Conservation (phyloP, 1,140 invertebrate genomes). For the Camponotus vicinus region DNA sequence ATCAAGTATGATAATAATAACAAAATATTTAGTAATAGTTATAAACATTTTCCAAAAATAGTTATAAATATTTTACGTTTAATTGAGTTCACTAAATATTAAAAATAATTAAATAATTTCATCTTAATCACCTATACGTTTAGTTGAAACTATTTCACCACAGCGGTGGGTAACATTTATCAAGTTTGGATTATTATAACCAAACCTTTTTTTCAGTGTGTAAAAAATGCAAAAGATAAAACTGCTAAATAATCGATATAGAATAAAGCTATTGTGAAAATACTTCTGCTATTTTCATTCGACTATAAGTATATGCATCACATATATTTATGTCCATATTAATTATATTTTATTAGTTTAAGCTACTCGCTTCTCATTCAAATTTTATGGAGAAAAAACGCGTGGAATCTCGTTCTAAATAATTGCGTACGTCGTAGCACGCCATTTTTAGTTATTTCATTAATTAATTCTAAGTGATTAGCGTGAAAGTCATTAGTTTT, state of each 20-base stretch:
- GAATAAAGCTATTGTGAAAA: slow-evolving; percentile 30
- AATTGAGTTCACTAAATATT: no score
- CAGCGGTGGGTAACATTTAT: no score
- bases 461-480: slow-evolving; percentile 80
- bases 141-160: no score
- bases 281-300: neutral
- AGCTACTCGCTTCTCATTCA: slow-evolving; percentile 23
- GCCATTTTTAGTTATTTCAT: slow-evolving; percentile 78
- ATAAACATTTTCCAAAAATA: no score
- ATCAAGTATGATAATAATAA: no score
- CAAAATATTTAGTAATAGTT: no score
- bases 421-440: slow-evolving; percentile 30
- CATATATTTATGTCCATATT: neutral
- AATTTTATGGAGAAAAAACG: slow-evolving; percentile 49
- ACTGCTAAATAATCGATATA: neutral
- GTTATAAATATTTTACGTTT: no score
- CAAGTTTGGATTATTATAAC: no score
- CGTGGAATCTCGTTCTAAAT: slow-evolving; percentile 37
- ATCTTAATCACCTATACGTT: no score
- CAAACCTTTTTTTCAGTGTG: no score
- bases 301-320: no score
- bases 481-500: slow-evolving; percentile 81
- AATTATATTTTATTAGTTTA: slow-evolving; percentile 32
- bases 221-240: neutral
- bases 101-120: no score